These are phyloP conservation scores for Acrobasis repandana DNA, from an alignment of 2,888 invertebrate species.

Conservation along the genomic window DNA sequence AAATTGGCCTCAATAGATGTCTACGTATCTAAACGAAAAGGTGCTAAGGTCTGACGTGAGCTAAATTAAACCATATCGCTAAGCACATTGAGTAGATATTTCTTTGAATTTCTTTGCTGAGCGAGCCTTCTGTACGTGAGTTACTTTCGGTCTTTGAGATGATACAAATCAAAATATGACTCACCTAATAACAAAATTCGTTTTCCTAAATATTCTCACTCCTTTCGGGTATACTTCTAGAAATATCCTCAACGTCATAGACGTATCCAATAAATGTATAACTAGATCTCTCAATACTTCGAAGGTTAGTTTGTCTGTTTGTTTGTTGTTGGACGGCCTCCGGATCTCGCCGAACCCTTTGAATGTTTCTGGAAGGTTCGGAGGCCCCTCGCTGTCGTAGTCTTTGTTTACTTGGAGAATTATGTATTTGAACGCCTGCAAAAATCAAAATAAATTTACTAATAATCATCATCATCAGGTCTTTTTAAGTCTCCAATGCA, in stretches of 20 bases:
- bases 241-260: slow-evolving; percentile 86
- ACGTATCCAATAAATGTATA: slow-evolving; percentile 86
- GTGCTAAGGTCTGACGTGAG: no score
- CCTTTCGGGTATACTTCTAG: slow-evolving; percentile 85
- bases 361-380: slow-evolving; percentile 74
- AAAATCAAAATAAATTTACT: slow-evolving; percentile 7
- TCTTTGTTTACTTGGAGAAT: slow-evolving; percentile 78
- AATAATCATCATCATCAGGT: no score
- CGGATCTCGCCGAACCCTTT: slow-evolving; percentile 71
- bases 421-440: slow-evolving; percentile 77
- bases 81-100: no score
- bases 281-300: slow-evolving; percentile 85
- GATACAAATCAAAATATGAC: slow-evolving; percentile 29
- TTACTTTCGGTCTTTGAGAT: no score
- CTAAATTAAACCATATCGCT: no score
- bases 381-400: slow-evolving; percentile 67
- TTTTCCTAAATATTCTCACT: slow-evolving; percentile 77
- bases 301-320: slow-evolving; percentile 63
- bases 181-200: slow-evolving; percentile 83
- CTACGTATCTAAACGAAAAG: no score
- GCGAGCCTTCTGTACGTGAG: no score
- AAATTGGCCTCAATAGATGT: no score
- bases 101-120: no score
- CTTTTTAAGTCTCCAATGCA: no score
- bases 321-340: slow-evolving; percentile 52